A percentile compares a stretch with the other conserved stretches of the same genome.
Conservation (phyloP, 2,888 invertebrate species). For the Leptarthrus brevirostris region DNA sequence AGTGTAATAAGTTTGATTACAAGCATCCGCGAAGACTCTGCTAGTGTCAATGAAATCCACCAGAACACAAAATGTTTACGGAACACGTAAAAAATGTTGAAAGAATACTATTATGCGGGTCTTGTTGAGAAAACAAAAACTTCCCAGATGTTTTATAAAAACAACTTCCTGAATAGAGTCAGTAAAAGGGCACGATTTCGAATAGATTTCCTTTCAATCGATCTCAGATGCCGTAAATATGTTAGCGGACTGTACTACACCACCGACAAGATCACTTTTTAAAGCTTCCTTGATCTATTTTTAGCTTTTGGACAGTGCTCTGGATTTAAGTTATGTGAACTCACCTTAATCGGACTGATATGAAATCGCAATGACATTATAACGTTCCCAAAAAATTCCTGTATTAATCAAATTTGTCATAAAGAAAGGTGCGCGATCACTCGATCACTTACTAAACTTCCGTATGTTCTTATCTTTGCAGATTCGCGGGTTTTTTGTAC, state of each 20-base stretch:
- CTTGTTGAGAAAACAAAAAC: neutral
- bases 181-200: conserved; percentile 16
- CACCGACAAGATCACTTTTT: neutral
- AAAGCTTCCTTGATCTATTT: conserved; percentile 8
- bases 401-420: neutral
- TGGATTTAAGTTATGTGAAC: conserved; percentile 40
- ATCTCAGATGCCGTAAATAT: conserved; percentile 1
- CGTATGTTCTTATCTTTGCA: conserved; percentile 4
- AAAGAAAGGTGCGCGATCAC: neutral
- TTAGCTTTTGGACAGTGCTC: conserved; percentile 1
- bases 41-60: neutral
- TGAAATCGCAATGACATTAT: conserved; percentile 41
- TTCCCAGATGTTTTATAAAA: neutral
- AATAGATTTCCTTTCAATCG: conserved; percentile 10
- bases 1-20: conserved; percentile 6
- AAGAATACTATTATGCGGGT: neutral
- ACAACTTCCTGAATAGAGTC: conserved; percentile 2
- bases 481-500: neutral
- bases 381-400: neutral
- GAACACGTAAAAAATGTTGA: neutral
- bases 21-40: neutral
- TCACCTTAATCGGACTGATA: conserved; percentile 57
- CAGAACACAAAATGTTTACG: neutral
- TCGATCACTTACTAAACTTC: conserved; percentile 22
- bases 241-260: neutral